Conservation (phyloP, 1,140 invertebrate species). For the Campoletis sonorensis region DNA sequence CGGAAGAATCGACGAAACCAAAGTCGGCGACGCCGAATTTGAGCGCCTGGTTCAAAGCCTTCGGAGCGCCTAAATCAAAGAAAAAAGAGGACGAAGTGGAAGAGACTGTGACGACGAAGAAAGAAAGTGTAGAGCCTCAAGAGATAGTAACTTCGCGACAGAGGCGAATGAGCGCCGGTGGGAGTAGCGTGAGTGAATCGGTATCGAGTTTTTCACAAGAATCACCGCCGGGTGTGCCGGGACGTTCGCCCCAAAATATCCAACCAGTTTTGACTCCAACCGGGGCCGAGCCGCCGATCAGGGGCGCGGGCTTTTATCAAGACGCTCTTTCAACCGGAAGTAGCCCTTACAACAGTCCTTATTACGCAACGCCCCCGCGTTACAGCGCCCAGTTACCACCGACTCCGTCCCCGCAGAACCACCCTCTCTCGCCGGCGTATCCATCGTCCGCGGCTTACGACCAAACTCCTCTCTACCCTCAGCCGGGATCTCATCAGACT, state of each 20-base stretch:
- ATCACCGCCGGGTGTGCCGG: conserved; percentile 67
- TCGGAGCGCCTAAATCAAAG: conserved; percentile 86
- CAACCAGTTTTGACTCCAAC: conserved; percentile 62
- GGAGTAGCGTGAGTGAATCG: conserved; percentile 73
- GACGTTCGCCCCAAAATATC: conserved; percentile 68
- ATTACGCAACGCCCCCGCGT: conserved; percentile 73
- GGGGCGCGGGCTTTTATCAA: conserved; percentile 74
- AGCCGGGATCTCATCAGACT: conserved; percentile 60
- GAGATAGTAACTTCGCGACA: conserved; percentile 62
- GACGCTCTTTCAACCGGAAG: conserved; percentile 72
- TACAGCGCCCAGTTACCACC: conserved; percentile 73
- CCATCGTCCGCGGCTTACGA: conserved; percentile 68
- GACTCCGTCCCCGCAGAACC: conserved; percentile 73
- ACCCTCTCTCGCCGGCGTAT: conserved; percentile 72
- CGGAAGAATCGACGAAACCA: conserved; percentile 68
- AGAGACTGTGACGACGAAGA: conserved; percentile 51
- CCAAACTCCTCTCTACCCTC: conserved; percentile 65
- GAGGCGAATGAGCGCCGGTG: conserved; percentile 71
- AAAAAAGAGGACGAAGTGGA: conserved; percentile 73
- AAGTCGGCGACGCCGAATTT: conserved; percentile 86
- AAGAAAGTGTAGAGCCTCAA: conserved; percentile 65
- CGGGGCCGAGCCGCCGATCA: conserved; percentile 65
- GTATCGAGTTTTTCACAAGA: conserved; percentile 75
- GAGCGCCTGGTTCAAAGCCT: conserved; percentile 93
- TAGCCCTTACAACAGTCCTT: conserved; percentile 74